Conservation (phyloP, 2,113 vertebrate genomes). For the Peromyscus maniculatus region DNA sequence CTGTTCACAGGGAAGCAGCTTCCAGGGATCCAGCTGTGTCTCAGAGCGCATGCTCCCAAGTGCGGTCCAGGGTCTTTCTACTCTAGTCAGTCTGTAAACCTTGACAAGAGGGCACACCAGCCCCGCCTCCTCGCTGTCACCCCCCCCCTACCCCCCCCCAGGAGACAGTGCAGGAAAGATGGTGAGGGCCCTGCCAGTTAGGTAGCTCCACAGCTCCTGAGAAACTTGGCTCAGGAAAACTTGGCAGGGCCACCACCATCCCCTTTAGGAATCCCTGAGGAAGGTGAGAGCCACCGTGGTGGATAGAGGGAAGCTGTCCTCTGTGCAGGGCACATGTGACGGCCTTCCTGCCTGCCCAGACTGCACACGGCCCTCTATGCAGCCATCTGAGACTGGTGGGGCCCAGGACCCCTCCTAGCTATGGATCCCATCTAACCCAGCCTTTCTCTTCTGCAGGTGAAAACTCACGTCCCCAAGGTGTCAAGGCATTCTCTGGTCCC, state of each 20-base stretch:
- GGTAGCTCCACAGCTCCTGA: not conserved
- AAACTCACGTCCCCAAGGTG: conserved; percentile 83
- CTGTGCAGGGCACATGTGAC: not conserved
- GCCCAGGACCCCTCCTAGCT: not conserved
- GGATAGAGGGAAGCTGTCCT: not conserved
- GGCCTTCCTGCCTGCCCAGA: not conserved
- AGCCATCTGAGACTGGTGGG: not conserved
- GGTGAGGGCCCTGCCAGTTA: not conserved
- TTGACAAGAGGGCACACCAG: not conserved
- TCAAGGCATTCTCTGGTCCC: conserved; percentile 78
- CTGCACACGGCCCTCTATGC: not conserved
- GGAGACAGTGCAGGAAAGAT: not conserved
- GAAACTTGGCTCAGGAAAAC: not conserved
- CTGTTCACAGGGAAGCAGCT: not conserved
- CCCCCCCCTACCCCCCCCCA: not conserved
- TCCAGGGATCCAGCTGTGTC: not conserved
- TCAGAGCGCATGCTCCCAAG: not conserved
- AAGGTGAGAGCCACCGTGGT: not conserved
- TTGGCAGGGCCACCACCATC: not conserved
- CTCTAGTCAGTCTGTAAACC: not conserved
- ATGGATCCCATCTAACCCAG: not conserved
- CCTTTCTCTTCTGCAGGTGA: conserved; percentile 81
- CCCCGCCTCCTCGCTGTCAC: not conserved
- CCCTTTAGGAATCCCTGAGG: not conserved
- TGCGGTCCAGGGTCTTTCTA: not conserved